A percentile compares a stretch with the other conserved stretches of the same genome.
Conservation (phyloP, 1,140 invertebrate species). For the Pissodes strobi region DNA sequence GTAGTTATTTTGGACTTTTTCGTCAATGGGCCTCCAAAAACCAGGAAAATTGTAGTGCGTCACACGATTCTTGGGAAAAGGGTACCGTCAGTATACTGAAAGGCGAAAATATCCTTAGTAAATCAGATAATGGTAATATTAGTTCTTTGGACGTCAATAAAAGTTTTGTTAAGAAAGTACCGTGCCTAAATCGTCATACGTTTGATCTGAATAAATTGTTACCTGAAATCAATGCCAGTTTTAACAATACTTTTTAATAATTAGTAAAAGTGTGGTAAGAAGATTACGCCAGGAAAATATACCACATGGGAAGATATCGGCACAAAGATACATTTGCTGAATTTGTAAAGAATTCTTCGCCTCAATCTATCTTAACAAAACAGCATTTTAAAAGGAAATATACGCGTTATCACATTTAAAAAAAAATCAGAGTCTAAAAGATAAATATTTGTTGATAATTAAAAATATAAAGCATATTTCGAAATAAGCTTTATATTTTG, state of each 20-base stretch:
- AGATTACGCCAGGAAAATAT: too few species aligned
- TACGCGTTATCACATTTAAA: too few species aligned
- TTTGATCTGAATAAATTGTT: constrained; percentile 41
- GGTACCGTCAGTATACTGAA: constrained; percentile 44
- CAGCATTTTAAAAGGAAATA: too few species aligned
- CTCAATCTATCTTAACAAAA: too few species aligned
- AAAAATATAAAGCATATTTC: too few species aligned
- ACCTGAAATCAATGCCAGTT: constrained; percentile 35
- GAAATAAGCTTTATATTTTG: too few species aligned
- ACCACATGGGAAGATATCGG: too few species aligned
- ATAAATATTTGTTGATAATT: too few species aligned
- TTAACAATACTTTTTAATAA: constrained; percentile 1
- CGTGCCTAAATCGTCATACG: constrained; percentile 28
- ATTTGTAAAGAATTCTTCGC: too few species aligned
- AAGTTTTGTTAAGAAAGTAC: constrained; percentile 26
- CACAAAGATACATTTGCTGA: too few species aligned
- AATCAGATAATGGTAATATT: not conserved
- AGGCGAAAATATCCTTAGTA: constrained; percentile 36
- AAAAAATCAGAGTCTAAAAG: too few species aligned
- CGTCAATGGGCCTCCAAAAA: constrained; percentile 25
- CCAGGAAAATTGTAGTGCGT: constrained; percentile 40
- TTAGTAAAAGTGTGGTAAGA: too few species aligned
- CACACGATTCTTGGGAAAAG: constrained; percentile 36
- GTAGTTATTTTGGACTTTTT: constrained; percentile 20
- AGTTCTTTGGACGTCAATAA: constrained; percentile 23